phyloP scores from a whole-genome alignment of 2,113 vertebrate genomes.

The Ictalurus punctatus region DNA sequence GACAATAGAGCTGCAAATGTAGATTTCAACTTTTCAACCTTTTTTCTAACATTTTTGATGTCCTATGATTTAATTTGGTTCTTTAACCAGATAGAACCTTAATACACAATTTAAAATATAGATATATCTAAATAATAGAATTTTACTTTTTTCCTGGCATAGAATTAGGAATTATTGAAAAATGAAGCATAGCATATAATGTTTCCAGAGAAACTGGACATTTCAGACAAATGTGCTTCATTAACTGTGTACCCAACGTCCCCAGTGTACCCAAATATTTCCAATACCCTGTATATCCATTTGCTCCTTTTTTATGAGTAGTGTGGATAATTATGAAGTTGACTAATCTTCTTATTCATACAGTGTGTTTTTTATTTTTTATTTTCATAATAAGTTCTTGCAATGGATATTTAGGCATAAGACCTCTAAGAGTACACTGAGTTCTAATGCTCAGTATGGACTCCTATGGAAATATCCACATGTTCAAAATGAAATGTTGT shows the following conservation, averaged over 20 bases:
- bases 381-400: neutral
- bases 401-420: neutral
- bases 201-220: neutral
- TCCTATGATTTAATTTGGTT: neutral
- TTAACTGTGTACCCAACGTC: neutral
- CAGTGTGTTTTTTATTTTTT: neutral
- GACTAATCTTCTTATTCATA: neutral
- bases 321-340: neutral
- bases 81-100: neutral
- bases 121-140: neutral
- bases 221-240: neutral
- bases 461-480: neutral
- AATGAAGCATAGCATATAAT: too few relatives aligned
- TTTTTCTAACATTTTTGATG: neutral
- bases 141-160: neutral
- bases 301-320: neutral
- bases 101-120: neutral
- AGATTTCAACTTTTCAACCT: neutral
- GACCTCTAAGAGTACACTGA: neutral
- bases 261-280: neutral
- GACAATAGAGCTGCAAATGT: neutral
- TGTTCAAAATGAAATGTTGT: conserved; percentile 1
- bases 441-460: neutral
- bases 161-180: neutral
- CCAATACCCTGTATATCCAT: neutral